Base-by-base conservation (phyloP, 1,140 invertebrate species). In the Diploscapter pachys region DNA sequence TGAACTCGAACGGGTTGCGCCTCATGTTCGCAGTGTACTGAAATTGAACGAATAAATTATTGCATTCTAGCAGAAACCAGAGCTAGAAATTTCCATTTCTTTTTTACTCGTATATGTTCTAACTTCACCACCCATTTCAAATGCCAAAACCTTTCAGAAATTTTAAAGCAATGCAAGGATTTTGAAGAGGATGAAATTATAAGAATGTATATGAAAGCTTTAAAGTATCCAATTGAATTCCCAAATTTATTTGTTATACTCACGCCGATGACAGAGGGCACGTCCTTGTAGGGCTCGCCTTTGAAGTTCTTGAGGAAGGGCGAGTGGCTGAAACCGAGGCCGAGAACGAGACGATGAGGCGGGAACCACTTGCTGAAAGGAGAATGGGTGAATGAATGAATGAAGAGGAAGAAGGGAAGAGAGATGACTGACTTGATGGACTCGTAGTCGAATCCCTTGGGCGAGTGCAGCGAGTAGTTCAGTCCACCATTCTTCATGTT, bases 401-500 rank as follows among this genome's bases (percentile, higher is more conserved):
- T n/a, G n/a, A n/a, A n/a, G n/a, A n/a, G n/a, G n/a, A 11, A 76
- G 51, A 65, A 4, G 55, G 68, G 57, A 52, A 49, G 9, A 52
- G 9, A 31, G 9, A 78, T 31, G 9, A 31, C 9, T 78, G 0
- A 31, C 31, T 31, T 31, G 31, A 31, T 31, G 31, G 31, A 31
- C 31, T 31, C 31, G 31, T 31, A 31, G 31, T 31, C 31, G 31
- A 31, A 31, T 0, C 31, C 31, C 31, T 31, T 31, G 31, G 31
- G 31, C 31, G 31, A 4, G 73, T 71, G 13, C 9, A 79, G 2
- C 5, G 5, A n/a, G 57, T 80, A 80, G 67, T 81, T 80, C 50
- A 80, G 67, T 48, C 79, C 79, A 8, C 79, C 79, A 5, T 72
- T 6, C 64, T 80, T 80, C 4, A 80, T n/a, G 61, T 80, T 80